Base-by-base conservation (phyloP, 2,888 invertebrate species). In the Melieria crassipennis region DNA sequence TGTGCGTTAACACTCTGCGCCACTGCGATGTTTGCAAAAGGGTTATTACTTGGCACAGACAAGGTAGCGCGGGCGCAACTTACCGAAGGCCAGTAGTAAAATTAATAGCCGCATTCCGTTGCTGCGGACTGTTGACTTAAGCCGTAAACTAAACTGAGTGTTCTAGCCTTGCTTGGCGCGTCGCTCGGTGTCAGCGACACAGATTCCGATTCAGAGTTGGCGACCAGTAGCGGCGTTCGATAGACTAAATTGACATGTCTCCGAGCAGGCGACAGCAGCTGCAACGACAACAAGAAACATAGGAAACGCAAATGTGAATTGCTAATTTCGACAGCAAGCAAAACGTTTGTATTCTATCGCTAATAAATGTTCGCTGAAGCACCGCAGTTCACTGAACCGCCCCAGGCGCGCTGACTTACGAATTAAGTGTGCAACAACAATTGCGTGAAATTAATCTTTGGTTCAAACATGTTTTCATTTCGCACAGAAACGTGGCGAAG, bases 71-170 rank as follows among this genome's bases (percentile, higher is more conserved):
- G 30, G 30, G 30, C 30, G 30, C 30, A 30, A 80, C 84, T 82
- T 74, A 83, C 83, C 78, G 80, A 83, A 80, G 77, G 77, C 79
- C 78, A 83, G 76, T 75, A 77, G 75, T 76, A 81, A 79, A 75
- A 79, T 79, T 79, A 80, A 74, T 73, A 79, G 80, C 74, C 71
- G 77, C 79, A 79, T 78, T 69, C 72, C 77, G 77, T 62, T 75
- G 66, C 47, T 63, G 63, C 63, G 69, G 4, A 10, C 7, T 11
- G 16, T 68, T 13, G 43, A 5, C 42, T 43, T 63, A 4, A 4
- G 45, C 30, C 56, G 30, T 56, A 57, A 48, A 30, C 48, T 56
- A 69, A 69, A 48, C 13, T 47, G 55, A 30, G 30, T 30, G 30
- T 30, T 30, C 30, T 30, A 3, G 30, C 30, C 3, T 30, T 30